Evolutionary conservation across 2,888 invertebrate species (phyloP), one percentile per base, ranked within the genome.

Genomic region (Drosophila affinis): DNA sequence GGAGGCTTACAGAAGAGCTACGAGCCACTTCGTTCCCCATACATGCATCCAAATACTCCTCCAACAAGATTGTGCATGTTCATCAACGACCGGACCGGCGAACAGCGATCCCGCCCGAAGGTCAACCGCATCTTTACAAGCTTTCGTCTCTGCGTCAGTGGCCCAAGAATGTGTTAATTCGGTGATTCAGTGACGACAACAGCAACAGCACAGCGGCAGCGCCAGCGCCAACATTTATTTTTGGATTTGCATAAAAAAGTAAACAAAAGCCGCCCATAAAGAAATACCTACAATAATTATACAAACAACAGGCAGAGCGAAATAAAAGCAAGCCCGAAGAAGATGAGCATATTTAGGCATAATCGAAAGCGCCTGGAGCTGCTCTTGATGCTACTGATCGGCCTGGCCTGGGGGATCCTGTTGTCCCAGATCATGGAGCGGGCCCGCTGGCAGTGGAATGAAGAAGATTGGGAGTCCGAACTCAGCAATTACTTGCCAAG

Each of bases 81-180:
- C 34, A 34, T 12, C 34, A 12, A 1, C 34, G 34, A 10, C 12
- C 34, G 34, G 34, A 10, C 12, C 34, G 34, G 34, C 34, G 34
- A 4, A 10, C 34, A 34, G 34, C 34, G 34, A 34, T 34, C 34
- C 34, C 29, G 21, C 74, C 55, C 77, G 88, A 82, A 82, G 82
- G 82, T 82, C 77, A 82, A 85, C 82, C 77, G 83, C 82, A 87
- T 88, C 88, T 82, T 72, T 82, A 77, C 77, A 77, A 69, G 79
- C 72, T 84, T 84, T 76, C 59, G 65, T 57, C 65, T 70, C 51
- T 64, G 77, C 72, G 88, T 85, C 82, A 82, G 51, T 68, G 67
- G 49, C 61, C 58, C 59, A 85, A 77, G 80, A 82, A 82, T 82
- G 82, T 82, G 82, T 87, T 85, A 87, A 85, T 77, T 87, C 62